Evolutionary conservation across 1,140 invertebrate species (phyloP), one percentile per base, ranked within the genome.

Genomic region (Marisa cornuarietis): DNA sequence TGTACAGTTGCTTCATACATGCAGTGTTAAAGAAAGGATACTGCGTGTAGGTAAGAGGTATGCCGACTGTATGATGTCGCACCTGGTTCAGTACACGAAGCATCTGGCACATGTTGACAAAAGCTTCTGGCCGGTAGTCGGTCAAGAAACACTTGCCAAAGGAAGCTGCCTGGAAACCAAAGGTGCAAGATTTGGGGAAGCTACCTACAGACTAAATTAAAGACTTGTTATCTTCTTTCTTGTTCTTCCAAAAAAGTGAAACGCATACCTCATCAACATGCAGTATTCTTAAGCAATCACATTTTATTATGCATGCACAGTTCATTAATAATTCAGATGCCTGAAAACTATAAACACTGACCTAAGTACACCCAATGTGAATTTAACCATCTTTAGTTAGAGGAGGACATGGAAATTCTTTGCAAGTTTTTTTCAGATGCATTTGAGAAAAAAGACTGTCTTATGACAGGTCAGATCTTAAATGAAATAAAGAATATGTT

Each of bases 91-190:
- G 89, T 51, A 99, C 96, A 77, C 97, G 92, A 77, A 99, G 90
- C 88, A 94, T 95, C 85, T 96, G 93, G 87, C 97, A 97, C 91
- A 97, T 98, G 84, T 93, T 93, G 20, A 98, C 95, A 90, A 97
- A 98, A 78, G 94, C 92, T 63, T 97, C 94, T 0, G 97, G 94
- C 89, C 95, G 93, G 71, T 94, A 94, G 80, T 94, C 94, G 18
- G 93, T 92, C 42, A 97, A 93, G 88, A 98, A 99, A 82, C 96
- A 95, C 92, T 99, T 99, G 7, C 98, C 98, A 92, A 98, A 98
- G 85, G 97, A 95, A 0, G 97, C 97, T 61, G 97, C 95, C 93
- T 95, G 81, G 62, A 91, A 91, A 62, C 79, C 69, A 72, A 22
- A 61, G n/a, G 31, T 42, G 31, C 31, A 42, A 2, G 31, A 42